These are phyloP conservation scores for Labeo rohita DNA, from an alignment of 2,113 vertebrate species.

Conservation along the genomic window DNA sequence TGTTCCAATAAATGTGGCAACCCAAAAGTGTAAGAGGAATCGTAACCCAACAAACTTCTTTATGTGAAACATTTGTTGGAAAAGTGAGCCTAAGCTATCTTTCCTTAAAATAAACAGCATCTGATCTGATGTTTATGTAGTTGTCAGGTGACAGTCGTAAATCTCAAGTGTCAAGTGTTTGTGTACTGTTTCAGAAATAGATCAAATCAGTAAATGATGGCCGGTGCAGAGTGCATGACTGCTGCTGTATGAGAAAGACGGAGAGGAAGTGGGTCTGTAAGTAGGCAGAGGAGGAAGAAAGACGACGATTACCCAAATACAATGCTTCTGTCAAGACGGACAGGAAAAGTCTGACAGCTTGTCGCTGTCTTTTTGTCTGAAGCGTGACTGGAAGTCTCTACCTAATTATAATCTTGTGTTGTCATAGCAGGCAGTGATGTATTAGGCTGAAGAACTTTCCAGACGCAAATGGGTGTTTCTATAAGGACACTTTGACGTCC, in stretches of 20 bases:
- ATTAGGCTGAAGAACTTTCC: slow-evolving; percentile 35
- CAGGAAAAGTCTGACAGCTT: slow-evolving; percentile 50
- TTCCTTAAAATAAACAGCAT: neutral
- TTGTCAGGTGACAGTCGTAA: neutral
- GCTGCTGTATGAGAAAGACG: slow-evolving; percentile 45
- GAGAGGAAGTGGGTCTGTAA: slow-evolving; percentile 32
- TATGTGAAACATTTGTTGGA: neutral
- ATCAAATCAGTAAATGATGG: slow-evolving; percentile 41
- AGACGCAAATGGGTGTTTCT: slow-evolving; percentile 11
- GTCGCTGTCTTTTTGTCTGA: slow-evolving; percentile 46
- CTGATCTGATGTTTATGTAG: neutral
- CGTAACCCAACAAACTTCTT: neutral
- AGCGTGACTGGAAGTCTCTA: slow-evolving; percentile 39
- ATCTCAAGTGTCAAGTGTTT: slow-evolving; percentile 5
- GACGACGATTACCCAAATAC: slow-evolving; percentile 45
- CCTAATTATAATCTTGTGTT: slow-evolving; percentile 50
- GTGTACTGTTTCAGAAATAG: neutral
- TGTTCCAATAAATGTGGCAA: neutral
- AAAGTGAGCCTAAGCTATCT: neutral
- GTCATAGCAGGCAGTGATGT: slow-evolving; percentile 38
- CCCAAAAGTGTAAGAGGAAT: neutral
- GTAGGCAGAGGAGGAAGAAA: slow-evolving; percentile 51
- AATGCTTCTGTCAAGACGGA: slow-evolving; percentile 52
- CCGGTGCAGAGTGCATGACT: slow-evolving; percentile 40
- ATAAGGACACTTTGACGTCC: neutral